These are phyloP conservation scores for Macrobrachium nipponense DNA, from an alignment of 1,140 invertebrate genomes.

Conservation along the genomic window DNA sequence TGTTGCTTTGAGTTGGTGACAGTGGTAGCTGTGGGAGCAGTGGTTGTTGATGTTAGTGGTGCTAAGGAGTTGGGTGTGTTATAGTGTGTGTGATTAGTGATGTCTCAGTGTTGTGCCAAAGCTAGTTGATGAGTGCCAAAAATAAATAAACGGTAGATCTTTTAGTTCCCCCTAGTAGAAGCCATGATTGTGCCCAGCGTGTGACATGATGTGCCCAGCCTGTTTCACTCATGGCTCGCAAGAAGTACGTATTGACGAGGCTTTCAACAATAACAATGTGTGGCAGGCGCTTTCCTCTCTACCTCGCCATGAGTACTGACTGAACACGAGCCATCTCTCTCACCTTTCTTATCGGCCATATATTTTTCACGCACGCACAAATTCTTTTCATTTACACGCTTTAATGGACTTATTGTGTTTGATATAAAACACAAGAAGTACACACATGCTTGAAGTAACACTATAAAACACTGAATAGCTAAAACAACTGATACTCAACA, in stretches of 20 bases:
- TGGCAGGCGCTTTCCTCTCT: not conserved
- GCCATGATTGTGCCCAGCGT: constrained; percentile 12
- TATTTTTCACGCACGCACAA: too few relatives aligned
- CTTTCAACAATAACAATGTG: constrained; percentile 44
- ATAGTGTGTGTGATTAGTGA: constrained; percentile 6
- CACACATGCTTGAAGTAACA: too few relatives aligned
- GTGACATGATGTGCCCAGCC: constrained; percentile 41
- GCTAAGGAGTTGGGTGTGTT: constrained; percentile 1
- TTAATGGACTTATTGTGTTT: too few relatives aligned
- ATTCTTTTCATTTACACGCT: too few relatives aligned
- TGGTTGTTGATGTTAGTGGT: constrained; percentile 2
- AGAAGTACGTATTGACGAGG: constrained; percentile 46
- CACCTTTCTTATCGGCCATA: too few relatives aligned
- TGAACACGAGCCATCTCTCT: too few relatives aligned
- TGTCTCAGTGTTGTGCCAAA: constrained; percentile 14
- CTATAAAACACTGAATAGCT: too few relatives aligned
- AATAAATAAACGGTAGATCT: not conserved
- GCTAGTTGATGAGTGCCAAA: constrained; percentile 4
- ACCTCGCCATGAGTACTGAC: not conserved
- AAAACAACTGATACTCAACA: too few relatives aligned
- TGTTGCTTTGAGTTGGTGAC: constrained; percentile 41
- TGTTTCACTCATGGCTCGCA: constrained; percentile 47
- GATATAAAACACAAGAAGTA: too few relatives aligned
- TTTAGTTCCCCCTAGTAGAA: not conserved
- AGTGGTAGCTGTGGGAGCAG: constrained; percentile 2